Evolutionary conservation across 2,888 invertebrate species (phyloP).

Genomic region (Caenorhabditis zanzibari): DNA sequence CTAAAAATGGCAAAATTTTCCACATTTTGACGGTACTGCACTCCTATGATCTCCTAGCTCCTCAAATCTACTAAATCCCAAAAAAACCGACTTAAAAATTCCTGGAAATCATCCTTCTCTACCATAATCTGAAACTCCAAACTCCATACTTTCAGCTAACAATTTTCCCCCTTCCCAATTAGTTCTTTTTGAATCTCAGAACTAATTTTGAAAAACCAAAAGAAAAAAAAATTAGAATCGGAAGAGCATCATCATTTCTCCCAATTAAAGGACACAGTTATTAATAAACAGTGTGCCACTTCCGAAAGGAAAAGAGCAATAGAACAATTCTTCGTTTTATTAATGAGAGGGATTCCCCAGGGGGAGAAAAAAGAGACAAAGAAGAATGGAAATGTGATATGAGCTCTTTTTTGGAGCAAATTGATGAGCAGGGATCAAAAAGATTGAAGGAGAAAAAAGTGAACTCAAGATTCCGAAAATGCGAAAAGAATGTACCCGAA

Average conservation of each 20-base stretch:
- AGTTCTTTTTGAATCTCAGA: background rate
- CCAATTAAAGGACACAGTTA: conserved; percentile 39
- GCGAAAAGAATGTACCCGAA: conserved; percentile 4
- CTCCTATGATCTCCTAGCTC: too few species aligned
- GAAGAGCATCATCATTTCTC: background rate
- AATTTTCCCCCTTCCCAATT: background rate
- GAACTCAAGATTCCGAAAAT: conserved; percentile 9
- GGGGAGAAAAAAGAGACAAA: background rate
- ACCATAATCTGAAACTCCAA: background rate
- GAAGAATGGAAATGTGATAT: conserved; percentile 33
- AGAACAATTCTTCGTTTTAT: conserved; percentile 1
- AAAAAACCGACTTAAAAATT: too few species aligned
- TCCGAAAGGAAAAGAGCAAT: conserved; percentile 3
- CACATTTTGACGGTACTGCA: too few species aligned
- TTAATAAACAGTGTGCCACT: conserved; percentile 40
- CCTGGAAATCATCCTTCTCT: too few species aligned
- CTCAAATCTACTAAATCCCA: too few species aligned
- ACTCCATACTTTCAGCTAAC: background rate
- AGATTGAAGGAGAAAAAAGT: conserved; percentile 14
- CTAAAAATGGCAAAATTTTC: too few species aligned
- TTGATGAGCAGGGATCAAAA: conserved; percentile 59
- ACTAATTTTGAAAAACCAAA: conserved; percentile 28
- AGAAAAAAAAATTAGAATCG: conserved; percentile 26
- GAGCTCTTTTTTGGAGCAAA: conserved; percentile 34
- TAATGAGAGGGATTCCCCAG: conserved; percentile 4